Conservation (phyloP, 1,140 invertebrate genomes). For the Ylistrum balloti region DNA sequence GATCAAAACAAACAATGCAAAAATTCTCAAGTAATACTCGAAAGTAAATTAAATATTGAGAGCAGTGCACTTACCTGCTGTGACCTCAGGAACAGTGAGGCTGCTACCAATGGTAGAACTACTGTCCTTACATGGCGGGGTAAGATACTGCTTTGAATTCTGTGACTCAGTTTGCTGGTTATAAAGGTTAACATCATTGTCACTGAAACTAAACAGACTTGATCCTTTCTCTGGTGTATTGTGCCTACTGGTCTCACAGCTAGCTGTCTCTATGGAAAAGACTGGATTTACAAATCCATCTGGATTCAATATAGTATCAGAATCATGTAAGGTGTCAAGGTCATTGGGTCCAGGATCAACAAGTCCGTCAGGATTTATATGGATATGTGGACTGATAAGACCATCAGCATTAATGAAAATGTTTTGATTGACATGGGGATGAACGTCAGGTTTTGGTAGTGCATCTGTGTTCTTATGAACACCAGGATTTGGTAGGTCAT, state of each 20-base stretch:
- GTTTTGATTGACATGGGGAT: not conserved
- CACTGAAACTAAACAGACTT: conserved; percentile 2
- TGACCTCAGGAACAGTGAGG: not conserved
- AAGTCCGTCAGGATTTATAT: conserved; percentile 16
- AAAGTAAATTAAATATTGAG: no score
- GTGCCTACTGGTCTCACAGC: not conserved
- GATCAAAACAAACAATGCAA: no score
- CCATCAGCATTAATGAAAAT: not conserved
- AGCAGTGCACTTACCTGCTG: not conserved
- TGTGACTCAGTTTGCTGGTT: not conserved
- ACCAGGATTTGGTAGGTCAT: not conserved
- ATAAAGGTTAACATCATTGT: not conserved
- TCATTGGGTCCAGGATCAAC: not conserved
- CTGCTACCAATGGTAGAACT: not conserved
- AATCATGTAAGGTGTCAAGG: not conserved
- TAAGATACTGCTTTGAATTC: not conserved
- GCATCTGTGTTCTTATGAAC: not conserved
- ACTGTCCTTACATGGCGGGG: not conserved
- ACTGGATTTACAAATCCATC: not conserved
- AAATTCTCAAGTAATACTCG: no score
- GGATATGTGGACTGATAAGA: not conserved
- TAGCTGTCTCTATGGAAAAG: conserved; percentile 8
- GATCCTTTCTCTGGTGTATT: not conserved
- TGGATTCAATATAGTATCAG: not conserved
- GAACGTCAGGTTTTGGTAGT: not conserved